A percentile compares a stretch with the other conserved stretches of the same genome.
These are phyloP conservation scores for Ophiodon elongatus DNA, from an alignment of 2,113 vertebrate genomes.

Conservation along the genomic window DNA sequence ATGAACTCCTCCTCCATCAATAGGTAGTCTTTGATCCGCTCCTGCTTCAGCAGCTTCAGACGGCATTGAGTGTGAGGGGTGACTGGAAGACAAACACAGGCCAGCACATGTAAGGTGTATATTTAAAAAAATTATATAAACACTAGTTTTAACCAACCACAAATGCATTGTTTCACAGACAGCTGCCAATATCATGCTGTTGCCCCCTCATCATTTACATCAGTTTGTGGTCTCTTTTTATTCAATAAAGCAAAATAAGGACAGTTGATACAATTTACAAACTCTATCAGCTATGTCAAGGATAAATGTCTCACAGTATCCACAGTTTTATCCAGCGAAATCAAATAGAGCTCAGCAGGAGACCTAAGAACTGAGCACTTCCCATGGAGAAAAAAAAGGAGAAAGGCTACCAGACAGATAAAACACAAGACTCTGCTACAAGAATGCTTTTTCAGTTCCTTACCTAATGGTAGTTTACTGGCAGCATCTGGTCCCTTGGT, in stretches of 20 bases:
- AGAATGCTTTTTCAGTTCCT: constrained; percentile 15
- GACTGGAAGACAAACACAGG: constrained; percentile 80
- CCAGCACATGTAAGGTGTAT: accelerated
- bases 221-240: not conserved
- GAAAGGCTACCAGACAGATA: not conserved
- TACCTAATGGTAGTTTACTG: constrained; percentile 97
- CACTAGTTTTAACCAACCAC: not conserved
- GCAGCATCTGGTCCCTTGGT: constrained; percentile 98
- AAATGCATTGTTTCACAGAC: not conserved
- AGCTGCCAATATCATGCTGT: not conserved
- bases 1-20: constrained; percentile 99
- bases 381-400: not conserved
- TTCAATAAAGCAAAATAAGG: not conserved
- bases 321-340: accelerated
- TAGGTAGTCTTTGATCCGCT: constrained; percentile 98
- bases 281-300: not conserved
- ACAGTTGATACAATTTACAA: not conserved
- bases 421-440: not conserved
- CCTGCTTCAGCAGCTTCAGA: constrained; percentile 94
- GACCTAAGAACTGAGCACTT: not conserved
- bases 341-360: not conserved
- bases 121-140: not conserved
- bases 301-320: not conserved
- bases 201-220: not conserved
- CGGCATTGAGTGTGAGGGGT: constrained; percentile 98